phyloP scores from a whole-genome alignment of 2,797 vertebrate genomes.

The Gouania willdenowi region DNA sequence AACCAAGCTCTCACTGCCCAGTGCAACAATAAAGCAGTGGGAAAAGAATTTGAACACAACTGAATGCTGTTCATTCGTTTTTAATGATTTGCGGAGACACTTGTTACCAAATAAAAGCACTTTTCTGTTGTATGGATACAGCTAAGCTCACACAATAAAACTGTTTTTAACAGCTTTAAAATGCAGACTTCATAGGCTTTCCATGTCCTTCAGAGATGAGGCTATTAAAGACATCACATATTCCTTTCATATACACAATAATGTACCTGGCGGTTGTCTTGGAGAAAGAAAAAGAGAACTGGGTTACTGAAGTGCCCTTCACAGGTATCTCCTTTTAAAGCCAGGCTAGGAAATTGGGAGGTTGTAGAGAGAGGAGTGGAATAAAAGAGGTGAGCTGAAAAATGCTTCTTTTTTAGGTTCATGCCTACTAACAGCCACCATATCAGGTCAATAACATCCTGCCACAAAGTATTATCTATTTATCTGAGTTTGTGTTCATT shows the following conservation, averaged over 20 bases:
- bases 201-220: neutral
- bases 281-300: conserved; percentile 4
- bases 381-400: neutral
- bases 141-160: neutral
- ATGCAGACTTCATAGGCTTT: neutral
- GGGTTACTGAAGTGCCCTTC: conserved; percentile 18
- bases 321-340: conserved; percentile 11
- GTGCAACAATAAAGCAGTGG: too few species aligned
- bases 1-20: too few species aligned
- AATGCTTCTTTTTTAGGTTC: neutral
- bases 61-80: too few species aligned
- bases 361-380: neutral
- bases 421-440: neutral
- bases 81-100: too few species aligned
- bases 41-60: too few species aligned
- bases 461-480: conserved; percentile 13
- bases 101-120: too few species aligned
- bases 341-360: neutral
- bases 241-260: neutral
- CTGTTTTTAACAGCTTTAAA: neutral
- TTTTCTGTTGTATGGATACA: too few species aligned
- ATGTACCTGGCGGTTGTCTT: conserved; percentile 8
- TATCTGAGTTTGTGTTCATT: conserved; percentile 17
- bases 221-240: conserved; percentile 5
- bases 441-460: neutral